Base-by-base conservation (phyloP, 2,797 vertebrate species). In the Pipistrellus pygmaeus region DNA sequence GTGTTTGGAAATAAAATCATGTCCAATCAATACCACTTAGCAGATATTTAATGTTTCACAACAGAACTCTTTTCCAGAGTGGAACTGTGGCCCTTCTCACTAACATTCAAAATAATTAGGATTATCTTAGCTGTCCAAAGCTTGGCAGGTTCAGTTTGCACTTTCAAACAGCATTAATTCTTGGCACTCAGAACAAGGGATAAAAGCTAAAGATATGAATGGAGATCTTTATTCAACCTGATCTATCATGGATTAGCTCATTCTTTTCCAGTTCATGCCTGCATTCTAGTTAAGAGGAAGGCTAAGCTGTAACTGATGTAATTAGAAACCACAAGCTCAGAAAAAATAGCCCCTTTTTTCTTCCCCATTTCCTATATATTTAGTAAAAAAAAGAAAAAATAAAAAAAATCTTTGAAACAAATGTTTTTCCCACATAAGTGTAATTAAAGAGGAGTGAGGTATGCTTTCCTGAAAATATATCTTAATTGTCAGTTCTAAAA, bases 141-240 rank as follows among this genome's bases (percentile, higher is more conserved):
- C 98, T 98, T 98, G 98, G 98, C 98, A 98, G 97, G 97, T 98
- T 98, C 98, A 98, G 98, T 99, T 98, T 99, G 98, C 97, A 98
- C 97, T 98, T 98, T 98, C 98, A 98, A 98, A 98, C 90, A 98
- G 98, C 98, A 97, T 98, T 99, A 98, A 98, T 98, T 99, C 98
- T 98, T 99, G 98, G 98, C 98, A 98, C 97, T 98, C 98, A 97
- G 98, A 98, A 97, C 97, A 97, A 93, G 88, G 97, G 98, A 99
- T 98, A 99, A 99, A 98, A 99, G 98, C 98, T 98, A 98, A 98
- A 98, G 98, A 98, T 98, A 98, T 99, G 98, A 99, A 99, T 98
- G 98, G 98, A 98, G 98, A 98, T 98, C 98, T 99, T 99, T 99
- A 99, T 98, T 99, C 98, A 97, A 97, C 97, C 98, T 98, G 98